Conservation (phyloP, 1,140 invertebrate genomes). For the Theocolax elegans region DNA sequence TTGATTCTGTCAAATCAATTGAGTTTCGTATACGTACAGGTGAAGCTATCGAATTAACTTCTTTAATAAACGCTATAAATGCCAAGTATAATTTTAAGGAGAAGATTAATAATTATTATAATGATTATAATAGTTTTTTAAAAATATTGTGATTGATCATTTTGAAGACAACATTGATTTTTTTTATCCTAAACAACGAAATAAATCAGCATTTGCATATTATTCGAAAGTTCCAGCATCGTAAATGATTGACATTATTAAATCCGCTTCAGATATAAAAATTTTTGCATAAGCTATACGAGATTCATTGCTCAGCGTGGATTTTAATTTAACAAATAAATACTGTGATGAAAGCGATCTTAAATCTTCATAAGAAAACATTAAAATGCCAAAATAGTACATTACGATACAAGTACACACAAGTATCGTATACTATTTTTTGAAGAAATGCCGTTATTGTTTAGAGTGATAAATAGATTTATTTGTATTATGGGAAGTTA, state of each 20-base stretch:
- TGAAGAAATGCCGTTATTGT: no score
- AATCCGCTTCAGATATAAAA: neutral
- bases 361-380: constrained; percentile 10
- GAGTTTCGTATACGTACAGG: no score
- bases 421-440: neutral
- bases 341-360: constrained; percentile 23
- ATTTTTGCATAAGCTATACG: neutral
- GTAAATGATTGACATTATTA: neutral
- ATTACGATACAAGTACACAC: no score
- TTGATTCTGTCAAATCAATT: no score
- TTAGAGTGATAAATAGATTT: no score
- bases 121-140: no score
- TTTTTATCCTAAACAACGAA: constrained; percentile 1
- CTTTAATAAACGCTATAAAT: neutral
- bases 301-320: neutral
- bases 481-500: no score
- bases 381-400: neutral
- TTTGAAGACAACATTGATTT: constrained; percentile 21
- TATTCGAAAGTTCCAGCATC: neutral
- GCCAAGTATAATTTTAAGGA: neutral
- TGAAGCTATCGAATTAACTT: neutral
- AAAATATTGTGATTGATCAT: constrained; percentile 11
- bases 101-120: neutral
- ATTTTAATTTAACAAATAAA: constrained; percentile 21
- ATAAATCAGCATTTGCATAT: constrained; percentile 4